Evolutionary conservation across 2,797 vertebrate genomes (phyloP), one percentile per base, ranked within the genome.

Genomic region (Cynopterus sphinx): DNA sequence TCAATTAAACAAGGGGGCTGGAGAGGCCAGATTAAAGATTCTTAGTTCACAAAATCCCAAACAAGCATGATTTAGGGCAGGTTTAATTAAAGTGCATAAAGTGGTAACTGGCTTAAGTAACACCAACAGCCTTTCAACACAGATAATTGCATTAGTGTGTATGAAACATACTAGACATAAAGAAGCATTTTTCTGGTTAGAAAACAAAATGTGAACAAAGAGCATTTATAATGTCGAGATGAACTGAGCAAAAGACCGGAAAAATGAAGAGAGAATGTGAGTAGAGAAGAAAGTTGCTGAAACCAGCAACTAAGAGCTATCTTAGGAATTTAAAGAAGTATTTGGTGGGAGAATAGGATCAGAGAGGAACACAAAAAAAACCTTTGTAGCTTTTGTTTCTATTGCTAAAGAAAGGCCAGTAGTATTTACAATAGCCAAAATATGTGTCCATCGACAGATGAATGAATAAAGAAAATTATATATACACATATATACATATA

Each of bases 11-110:
- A 65, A 93, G 84, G 73, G 55, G 36, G 31, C 46, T 31, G 22
- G 53, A 61, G 68, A 97, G 59, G 31, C 86, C 83, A 97, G 97
- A 98, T 98, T 98, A 97, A 97, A 98, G 95, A 78, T 92, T 67
- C 97, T 90, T 94, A 87, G 93, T 97, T 93, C 95, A 96, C 97
- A 96, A 75, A 91, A 86, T 86, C 94, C 93, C 74, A 49, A 94
- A 82, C 93, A 96, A 61, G 88, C 93, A 97, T 95, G 92, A 94
- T 96, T 97, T 79, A 98, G 98, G 94, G 94, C 91, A 67, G 83
- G 9, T 90, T 96, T 98, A 97, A 94, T 97, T 97, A 97, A 97
- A 97, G 84, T 57, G 93, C 92, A 61, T 92, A 93, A 96, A 96
- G 96, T 0, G 0, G 83, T 97, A 95, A 97, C 92, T 65, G 95